These are phyloP conservation scores for Hypomecis punctinalis DNA, from an alignment of 2,888 invertebrate genomes.

Conservation along the genomic window DNA sequence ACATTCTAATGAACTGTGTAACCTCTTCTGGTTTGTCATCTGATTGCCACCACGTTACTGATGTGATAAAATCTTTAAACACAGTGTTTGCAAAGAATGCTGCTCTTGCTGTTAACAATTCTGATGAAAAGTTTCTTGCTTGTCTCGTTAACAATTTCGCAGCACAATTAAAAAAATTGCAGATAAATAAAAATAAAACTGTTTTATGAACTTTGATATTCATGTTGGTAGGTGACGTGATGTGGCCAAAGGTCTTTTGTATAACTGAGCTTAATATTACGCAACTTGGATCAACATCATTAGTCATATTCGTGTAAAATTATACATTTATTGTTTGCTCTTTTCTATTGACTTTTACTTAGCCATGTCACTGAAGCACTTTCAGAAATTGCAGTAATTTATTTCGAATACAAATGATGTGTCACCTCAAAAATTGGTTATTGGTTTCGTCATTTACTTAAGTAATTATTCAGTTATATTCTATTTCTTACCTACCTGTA, in stretches of 20 bases:
- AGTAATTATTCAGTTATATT: too few relatives aligned
- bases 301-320: too few relatives aligned
- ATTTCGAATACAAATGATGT: too few relatives aligned
- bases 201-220: slow-evolving; percentile 7
- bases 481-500: too few relatives aligned
- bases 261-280: too few relatives aligned
- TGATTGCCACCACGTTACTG: slow-evolving; percentile 55
- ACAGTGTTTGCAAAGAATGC: slow-evolving; percentile 51
- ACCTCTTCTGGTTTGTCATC: slow-evolving; percentile 43
- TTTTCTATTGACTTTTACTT: slow-evolving; percentile 15
- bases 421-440: too few relatives aligned
- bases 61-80: slow-evolving; percentile 49
- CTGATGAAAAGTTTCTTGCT: slow-evolving; percentile 31
- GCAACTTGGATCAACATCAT: too few relatives aligned
- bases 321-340: not conserved
- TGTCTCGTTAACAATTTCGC: slow-evolving; percentile 41
- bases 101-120: slow-evolving; percentile 46
- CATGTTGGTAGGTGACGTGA: not conserved
- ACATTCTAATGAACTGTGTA: slow-evolving; percentile 50
- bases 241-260: too few relatives aligned
- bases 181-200: not conserved
- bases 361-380: not conserved
- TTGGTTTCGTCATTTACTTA: too few relatives aligned
- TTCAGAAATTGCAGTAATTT: too few relatives aligned
- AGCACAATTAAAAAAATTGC: not conserved